Evolutionary conservation across 2,888 invertebrate species (phyloP), one percentile per base, ranked within the genome.

Genomic region (Crioceris asparagi): DNA sequence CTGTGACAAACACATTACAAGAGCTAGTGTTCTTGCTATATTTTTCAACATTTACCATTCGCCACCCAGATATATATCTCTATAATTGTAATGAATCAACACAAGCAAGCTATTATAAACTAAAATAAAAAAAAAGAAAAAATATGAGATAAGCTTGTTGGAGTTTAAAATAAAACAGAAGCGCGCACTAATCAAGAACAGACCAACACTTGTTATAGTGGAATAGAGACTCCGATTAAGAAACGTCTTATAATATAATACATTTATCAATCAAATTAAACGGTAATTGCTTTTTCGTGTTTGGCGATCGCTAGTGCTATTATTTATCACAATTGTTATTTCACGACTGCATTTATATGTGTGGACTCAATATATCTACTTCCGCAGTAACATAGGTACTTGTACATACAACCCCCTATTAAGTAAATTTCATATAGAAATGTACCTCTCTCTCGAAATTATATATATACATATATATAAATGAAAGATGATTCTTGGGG

Each of bases 81-180:
- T 41, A 41, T 44, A 50, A 49, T 49, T 50, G 48, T 44, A 50
- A 49, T 45, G 49, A 45, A 50, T 48, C 45, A 46, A 50, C 49
- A 51, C 51, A 50, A 50, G 47, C 47, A 43, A 39, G 44, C 46
- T 42, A 46, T 50, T 50, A 46, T 48, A 46, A n/a, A 45, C 43
- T 38, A 49, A 49, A 48, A 51, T 47, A 47, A 49, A 45, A 51
- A 39, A 41, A 41, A 44, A 42, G 43, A 45, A 44, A 17, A 27
- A 4, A 15, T 15, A 27, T 27, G 12, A 6, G 27, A 45, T 44
- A 45, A 45, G 45, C 37, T 32, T 34, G 21, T 12, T 27, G 27
- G 38, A 40, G 43, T 45, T 27, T 47, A 47, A 50, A 49, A 50
- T 45, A 46, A 50, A 50, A 49, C 50, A 50, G 50, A 49, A 50